Percentiles rank a stretch among this genome's conserved stretches.
Evolutionary conservation across 1,140 invertebrate genomes (phyloP).

Genomic region (Drosophila lacertosa): DNA sequence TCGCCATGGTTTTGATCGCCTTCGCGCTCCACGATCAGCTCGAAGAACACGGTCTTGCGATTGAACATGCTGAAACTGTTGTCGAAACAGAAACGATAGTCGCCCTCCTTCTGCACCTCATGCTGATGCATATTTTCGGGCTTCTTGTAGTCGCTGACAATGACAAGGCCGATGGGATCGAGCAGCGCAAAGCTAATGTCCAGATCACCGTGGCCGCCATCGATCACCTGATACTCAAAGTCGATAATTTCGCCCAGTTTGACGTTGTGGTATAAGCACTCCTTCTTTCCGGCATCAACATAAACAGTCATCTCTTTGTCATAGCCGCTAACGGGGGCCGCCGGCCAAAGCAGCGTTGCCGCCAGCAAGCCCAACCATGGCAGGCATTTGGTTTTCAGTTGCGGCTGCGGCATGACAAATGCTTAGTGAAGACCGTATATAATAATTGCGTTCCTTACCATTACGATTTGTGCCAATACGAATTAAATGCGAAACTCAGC

Average conservation of each 20-base stretch:
- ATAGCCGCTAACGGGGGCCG: constrained; percentile 52
- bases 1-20: constrained; percentile 81
- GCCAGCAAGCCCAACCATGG: not conserved
- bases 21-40: constrained; percentile 88
- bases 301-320: constrained; percentile 89
- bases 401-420: constrained; percentile 1
- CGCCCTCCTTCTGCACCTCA: constrained; percentile 86
- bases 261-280: constrained; percentile 89
- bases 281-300: constrained; percentile 87
- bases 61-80: constrained; percentile 92
- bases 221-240: constrained; percentile 92
- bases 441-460: constrained; percentile 18
- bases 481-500: constrained; percentile 13
- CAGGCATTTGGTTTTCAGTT: not conserved
- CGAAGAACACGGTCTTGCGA: constrained; percentile 92
- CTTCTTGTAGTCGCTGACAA: constrained; percentile 89
- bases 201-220: constrained; percentile 90
- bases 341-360: constrained; percentile 14
- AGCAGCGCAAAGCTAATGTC: constrained; percentile 90
- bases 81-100: constrained; percentile 93
- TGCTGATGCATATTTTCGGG: constrained; percentile 88
- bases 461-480: not conserved
- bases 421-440: not conserved
- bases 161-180: constrained; percentile 87
- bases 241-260: constrained; percentile 87